Conservation (phyloP, 1,140 invertebrate species). For the Meloidogyne chitwoodi region DNA sequence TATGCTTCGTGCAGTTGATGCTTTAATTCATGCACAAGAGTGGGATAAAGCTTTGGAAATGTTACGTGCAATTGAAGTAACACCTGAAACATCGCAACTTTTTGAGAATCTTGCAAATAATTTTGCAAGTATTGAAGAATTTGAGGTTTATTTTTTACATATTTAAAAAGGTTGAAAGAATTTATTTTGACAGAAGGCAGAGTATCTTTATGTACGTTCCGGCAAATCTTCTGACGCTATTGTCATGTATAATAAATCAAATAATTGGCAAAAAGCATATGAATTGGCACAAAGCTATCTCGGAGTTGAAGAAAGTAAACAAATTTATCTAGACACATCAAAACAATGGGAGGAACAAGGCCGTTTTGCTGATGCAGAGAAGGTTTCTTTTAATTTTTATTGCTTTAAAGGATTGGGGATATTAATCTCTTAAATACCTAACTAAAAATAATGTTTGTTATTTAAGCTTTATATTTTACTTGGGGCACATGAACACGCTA, state of each 20-base stretch:
- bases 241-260: conserved; percentile 66
- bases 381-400: conserved; percentile 62
- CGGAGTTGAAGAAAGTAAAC: conserved; percentile 71
- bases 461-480: conserved; percentile 75
- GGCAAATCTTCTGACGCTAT: conserved; percentile 77
- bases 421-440: too few species aligned
- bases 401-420: too few species aligned
- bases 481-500: conserved; percentile 81
- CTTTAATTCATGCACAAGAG: conserved; percentile 84
- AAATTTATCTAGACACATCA: conserved; percentile 77
- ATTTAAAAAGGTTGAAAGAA: conserved; percentile 1
- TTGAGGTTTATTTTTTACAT: neutral
- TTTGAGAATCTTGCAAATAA: conserved; percentile 71
- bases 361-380: conserved; percentile 79
- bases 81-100: conserved; percentile 65
- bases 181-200: conserved; percentile 67
- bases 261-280: conserved; percentile 75
- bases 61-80: conserved; percentile 68
- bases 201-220: conserved; percentile 75
- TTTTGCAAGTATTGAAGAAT: conserved; percentile 73
- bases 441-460: too few species aligned
- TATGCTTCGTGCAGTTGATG: conserved; percentile 75
- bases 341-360: conserved; percentile 70
- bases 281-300: conserved; percentile 72
- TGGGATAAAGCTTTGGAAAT: conserved; percentile 88